Conservation (phyloP, 2,797 vertebrate genomes). For the Sternarchorhynchus goeldii region DNA sequence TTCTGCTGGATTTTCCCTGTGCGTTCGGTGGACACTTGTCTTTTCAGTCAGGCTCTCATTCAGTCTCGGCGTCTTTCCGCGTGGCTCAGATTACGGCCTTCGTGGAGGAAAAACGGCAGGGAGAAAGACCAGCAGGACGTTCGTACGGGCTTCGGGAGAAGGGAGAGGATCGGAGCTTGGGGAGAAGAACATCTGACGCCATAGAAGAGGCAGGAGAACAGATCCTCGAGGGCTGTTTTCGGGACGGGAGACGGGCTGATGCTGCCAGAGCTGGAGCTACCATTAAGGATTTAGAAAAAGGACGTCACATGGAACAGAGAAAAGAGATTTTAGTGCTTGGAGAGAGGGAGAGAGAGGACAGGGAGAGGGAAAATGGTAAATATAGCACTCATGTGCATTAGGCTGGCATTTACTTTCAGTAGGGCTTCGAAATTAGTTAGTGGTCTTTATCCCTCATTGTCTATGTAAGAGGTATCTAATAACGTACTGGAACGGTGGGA, state of each 20-base stretch:
- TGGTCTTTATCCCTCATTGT: constrained; percentile 38
- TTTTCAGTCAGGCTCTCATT: constrained; percentile 7
- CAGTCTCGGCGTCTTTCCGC: background rate
- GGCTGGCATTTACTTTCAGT: constrained; percentile 44
- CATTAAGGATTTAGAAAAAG: constrained; percentile 41
- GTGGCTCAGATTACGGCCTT: constrained; percentile 2
- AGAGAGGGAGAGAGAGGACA: constrained; percentile 21
- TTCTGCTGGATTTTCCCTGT: background rate
- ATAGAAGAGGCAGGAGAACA: background rate
- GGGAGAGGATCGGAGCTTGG: too few species aligned
- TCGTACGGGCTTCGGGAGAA: too few species aligned
- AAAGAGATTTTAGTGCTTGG: constrained; percentile 45
- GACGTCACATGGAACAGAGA: constrained; percentile 25
- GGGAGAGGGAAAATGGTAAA: background rate
- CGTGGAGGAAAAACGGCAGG: too few species aligned
- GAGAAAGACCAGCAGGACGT: too few species aligned
- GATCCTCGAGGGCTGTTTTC: constrained; percentile 9
- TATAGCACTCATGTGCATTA: constrained; percentile 20
- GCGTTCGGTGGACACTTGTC: background rate
- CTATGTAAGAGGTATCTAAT: background rate
- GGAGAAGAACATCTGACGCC: background rate
- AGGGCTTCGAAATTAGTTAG: constrained; percentile 39
- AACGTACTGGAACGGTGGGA: background rate
- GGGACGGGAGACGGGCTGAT: background rate
- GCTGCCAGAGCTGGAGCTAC: constrained; percentile 26